These are phyloP conservation scores for Ypsolopha scabrella DNA, from an alignment of 2,888 invertebrate species.

Conservation along the genomic window DNA sequence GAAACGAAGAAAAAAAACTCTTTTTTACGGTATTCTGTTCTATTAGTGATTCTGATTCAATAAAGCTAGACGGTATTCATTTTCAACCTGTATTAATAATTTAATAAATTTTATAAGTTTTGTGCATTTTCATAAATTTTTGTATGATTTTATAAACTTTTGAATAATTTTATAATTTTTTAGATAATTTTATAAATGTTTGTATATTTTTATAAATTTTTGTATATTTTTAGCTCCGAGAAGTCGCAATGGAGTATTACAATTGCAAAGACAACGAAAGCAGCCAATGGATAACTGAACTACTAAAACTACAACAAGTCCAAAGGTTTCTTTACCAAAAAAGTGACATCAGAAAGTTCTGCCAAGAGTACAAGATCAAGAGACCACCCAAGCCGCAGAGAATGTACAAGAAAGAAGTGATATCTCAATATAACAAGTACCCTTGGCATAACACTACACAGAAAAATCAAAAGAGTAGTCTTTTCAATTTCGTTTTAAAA, in stretches of 20 bases:
- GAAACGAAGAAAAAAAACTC: too few relatives aligned
- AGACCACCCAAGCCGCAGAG: conserved; percentile 26
- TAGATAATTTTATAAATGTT: too few relatives aligned
- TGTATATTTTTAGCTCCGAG: conserved; percentile 69
- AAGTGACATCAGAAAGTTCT: conserved; percentile 42
- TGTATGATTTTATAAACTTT: too few relatives aligned
- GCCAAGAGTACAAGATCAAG: conserved; percentile 42
- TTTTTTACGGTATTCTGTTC: too few relatives aligned
- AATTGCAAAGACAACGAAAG: conserved; percentile 72
- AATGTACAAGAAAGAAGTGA: conserved; percentile 32
- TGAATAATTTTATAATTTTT: too few relatives aligned
- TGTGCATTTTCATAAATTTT: conserved; percentile 1
- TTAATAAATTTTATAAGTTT: too few relatives aligned
- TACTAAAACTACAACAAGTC: conserved; percentile 50
- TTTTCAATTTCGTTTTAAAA: conserved; percentile 44
- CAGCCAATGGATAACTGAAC: conserved; percentile 51
- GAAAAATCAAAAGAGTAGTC: conserved; percentile 32
- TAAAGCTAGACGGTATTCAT: too few relatives aligned
- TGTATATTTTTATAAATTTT: conserved; percentile 1
- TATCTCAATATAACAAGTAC: conserved; percentile 51
- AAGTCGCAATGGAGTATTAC: conserved; percentile 79
- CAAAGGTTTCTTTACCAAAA: conserved; percentile 53
- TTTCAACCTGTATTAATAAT: too few relatives aligned
- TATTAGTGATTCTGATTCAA: too few relatives aligned
- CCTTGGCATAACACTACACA: conserved; percentile 52